Base-by-base conservation (phyloP, 2,113 vertebrate genomes). In the Brachypodius melanocephalos region DNA sequence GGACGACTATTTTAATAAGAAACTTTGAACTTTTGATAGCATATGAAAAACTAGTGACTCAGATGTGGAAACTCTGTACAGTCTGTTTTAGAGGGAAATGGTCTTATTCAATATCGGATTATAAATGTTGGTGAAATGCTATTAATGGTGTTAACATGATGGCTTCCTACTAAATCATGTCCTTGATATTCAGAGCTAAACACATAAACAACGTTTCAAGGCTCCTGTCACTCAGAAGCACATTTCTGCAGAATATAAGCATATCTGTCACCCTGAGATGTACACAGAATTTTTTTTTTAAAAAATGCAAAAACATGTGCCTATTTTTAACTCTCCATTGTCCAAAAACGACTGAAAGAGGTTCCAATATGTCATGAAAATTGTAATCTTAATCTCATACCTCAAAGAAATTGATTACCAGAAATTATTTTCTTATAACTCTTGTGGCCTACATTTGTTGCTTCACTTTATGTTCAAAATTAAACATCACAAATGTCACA, bases 121-220 rank as follows among this genome's bases (percentile, higher is more conserved):
- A 87, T 89, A 97, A 96, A 97, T 93, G 90, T 52, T 19, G 16
- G 73, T 28, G 63, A 95, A 94, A 93, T 62, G 76, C 85, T 96
- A 97, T 97, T 96, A 97, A 96, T 95, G 86, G 88, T 96, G 95
- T 92, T 97, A 97, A 97, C 91, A 93, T 84, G 73, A 91, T 96
- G 77, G 61, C 36, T 67, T 97, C 73, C 57, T 88, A 89, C 61
- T 93, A 93, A 90, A 97, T 94, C 90, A 90, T 90, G 77, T 85
- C 84, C 73, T 97, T 91, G 93, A 95, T 90, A 96, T 81, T 96
- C 85, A 85, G 73, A 97, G 94, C 96, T 93, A 97, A 96, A 94
- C 88, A 91, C 66, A 89, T 93, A 97, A 97, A 96, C 69, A 92
- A 79, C 21, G 17, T 97, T 97, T 91, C 88, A 97, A 94, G 96